A percentile compares a stretch with the other conserved stretches of the same genome.
These are phyloP conservation scores for Trissolcus japonicus DNA, from an alignment of 2,888 invertebrate genomes.

Conservation along the genomic window DNA sequence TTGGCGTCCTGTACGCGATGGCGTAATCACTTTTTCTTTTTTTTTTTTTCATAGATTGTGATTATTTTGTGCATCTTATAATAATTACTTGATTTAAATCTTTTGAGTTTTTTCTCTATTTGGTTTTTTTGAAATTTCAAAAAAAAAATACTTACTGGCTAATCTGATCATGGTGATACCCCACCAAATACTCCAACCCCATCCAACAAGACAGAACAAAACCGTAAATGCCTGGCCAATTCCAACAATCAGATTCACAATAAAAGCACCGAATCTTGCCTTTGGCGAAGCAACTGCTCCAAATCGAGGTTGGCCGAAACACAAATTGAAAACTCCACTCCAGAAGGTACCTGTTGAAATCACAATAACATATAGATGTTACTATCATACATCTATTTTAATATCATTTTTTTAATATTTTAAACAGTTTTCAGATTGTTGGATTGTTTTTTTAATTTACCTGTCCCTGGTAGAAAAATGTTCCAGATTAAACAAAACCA, in stretches of 20 bases:
- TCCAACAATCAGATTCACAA: slow-evolving; percentile 91
- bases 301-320: slow-evolving; percentile 92
- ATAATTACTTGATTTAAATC: too few relatives aligned
- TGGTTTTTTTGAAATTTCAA: not conserved
- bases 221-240: slow-evolving; percentile 94
- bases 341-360: slow-evolving; percentile 86
- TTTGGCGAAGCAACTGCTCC: slow-evolving; percentile 87
- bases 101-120: too few relatives aligned
- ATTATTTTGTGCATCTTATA: too few relatives aligned
- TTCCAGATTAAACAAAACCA: slow-evolving; percentile 92
- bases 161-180: slow-evolving; percentile 93
- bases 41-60: too few relatives aligned
- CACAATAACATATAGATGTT: slow-evolving; percentile 9
- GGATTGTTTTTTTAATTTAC: slow-evolving; percentile 66
- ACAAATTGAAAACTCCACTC: slow-evolving; percentile 92
- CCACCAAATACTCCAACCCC: slow-evolving; percentile 99
- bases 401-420: not conserved
- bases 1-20: too few relatives aligned
- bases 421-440: not conserved
- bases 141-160: slow-evolving; percentile 84
- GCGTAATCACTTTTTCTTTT: too few relatives aligned
- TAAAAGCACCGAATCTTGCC: slow-evolving; percentile 86
- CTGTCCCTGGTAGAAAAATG: slow-evolving; percentile 86
- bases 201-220: slow-evolving; percentile 94
- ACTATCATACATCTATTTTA: not conserved